Percentiles rank a stretch among this genome's conserved stretches.
Evolutionary conservation across 1,140 invertebrate species (phyloP).

Genomic region (Drosophila nigrodunni): DNA sequence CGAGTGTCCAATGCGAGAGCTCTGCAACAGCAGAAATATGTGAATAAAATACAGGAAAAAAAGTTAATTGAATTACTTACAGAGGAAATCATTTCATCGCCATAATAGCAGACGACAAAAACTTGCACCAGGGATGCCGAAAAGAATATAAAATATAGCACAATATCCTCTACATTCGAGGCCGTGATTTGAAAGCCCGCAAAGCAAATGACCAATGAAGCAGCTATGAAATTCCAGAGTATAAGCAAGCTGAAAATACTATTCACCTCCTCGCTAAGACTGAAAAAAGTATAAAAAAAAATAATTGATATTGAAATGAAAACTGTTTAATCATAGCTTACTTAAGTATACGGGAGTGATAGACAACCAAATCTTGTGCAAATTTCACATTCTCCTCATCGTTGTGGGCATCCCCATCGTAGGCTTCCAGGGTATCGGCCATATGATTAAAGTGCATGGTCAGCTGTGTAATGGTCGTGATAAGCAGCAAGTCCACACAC

Average conservation of each 20-base stretch:
- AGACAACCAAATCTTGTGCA: constrained; percentile 53
- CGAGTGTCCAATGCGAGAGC: constrained; percentile 62
- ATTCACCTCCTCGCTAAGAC: constrained; percentile 72
- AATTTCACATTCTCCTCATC: constrained; percentile 63
- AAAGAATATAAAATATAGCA: constrained; percentile 73
- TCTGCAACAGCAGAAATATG: constrained; percentile 33
- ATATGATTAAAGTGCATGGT: constrained; percentile 75
- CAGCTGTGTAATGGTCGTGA: constrained; percentile 70
- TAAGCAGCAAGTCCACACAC: constrained; percentile 65
- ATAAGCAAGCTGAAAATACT: constrained; percentile 72
- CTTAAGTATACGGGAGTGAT: constrained; percentile 60
- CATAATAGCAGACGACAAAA: constrained; percentile 73
- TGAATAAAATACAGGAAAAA: not conserved
- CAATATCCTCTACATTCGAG: constrained; percentile 70
- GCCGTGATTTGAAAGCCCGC: constrained; percentile 77
- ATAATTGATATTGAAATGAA: not conserved
- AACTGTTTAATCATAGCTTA: not conserved
- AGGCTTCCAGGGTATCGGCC: constrained; percentile 53
- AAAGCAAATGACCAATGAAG: constrained; percentile 72
- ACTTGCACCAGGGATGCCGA: constrained; percentile 71
- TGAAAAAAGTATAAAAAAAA: constrained; percentile 9
- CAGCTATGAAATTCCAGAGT: constrained; percentile 73
- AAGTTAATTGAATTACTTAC: constrained; percentile 31
- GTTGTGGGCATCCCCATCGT: constrained; percentile 54
- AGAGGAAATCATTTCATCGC: constrained; percentile 73